phyloP scores from a whole-genome alignment of 2,113 vertebrate genomes.

The Galbula dea region DNA sequence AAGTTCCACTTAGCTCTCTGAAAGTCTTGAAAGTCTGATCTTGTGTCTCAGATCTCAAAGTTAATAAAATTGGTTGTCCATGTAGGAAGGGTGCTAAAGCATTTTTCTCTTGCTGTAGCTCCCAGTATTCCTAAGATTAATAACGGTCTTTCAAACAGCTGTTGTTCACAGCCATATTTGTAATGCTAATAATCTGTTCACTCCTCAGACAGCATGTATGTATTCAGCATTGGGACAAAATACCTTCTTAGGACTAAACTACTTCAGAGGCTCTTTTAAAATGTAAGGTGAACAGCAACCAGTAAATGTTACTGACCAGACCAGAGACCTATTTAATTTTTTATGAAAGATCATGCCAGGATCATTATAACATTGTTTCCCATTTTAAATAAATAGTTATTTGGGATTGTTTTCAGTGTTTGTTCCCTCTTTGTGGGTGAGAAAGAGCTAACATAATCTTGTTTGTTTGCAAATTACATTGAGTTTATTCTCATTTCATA shows the following conservation, averaged over 20 bases:
- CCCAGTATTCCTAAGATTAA: not conserved
- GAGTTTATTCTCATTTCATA: not conserved
- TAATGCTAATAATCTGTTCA: not conserved
- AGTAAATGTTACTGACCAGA: not conserved
- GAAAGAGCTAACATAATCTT: not conserved
- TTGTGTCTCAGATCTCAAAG: not conserved
- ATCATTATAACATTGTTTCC: not conserved
- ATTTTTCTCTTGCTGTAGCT: not conserved
- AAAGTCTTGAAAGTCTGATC: not conserved
- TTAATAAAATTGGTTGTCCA: not conserved
- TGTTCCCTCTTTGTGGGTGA: not conserved
- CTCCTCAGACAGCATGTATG: not conserved
- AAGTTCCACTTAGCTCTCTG: not conserved
- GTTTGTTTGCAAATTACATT: not conserved
- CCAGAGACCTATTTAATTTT: not conserved
- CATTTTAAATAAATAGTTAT: not conserved
- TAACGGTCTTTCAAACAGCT: not conserved
- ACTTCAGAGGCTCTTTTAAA: not conserved
- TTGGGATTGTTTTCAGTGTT: not conserved
- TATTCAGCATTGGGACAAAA: not conserved
- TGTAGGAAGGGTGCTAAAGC: not conserved
- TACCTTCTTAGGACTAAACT: not conserved
- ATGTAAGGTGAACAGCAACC: not conserved
- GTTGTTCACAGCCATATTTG: not conserved
- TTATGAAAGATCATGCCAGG: not conserved